These are phyloP conservation scores for Gibbula magus DNA, from an alignment of 2,888 invertebrate species.

Conservation along the genomic window DNA sequence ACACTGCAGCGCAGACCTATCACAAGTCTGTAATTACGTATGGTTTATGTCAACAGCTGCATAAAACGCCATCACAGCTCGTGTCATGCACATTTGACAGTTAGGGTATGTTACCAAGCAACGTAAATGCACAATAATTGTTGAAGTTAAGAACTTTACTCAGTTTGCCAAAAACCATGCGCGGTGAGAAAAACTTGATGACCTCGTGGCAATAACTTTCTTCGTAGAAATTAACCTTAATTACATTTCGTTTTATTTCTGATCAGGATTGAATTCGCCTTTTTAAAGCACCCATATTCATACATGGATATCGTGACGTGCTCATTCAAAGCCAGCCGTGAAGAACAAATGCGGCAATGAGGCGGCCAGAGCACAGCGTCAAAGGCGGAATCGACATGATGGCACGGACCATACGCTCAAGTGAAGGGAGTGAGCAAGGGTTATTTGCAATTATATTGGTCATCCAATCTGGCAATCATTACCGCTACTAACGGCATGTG, in stretches of 20 bases:
- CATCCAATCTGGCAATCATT: conserved; percentile 39
- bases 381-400: background rate
- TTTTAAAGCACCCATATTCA: conserved; percentile 10
- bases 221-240: too few species aligned
- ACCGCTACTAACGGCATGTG: conserved; percentile 30
- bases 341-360: background rate
- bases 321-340: background rate
- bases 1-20: too few species aligned
- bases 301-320: background rate
- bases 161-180: too few species aligned
- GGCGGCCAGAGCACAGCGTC: background rate
- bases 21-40: too few species aligned
- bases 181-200: too few species aligned
- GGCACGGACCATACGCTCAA: conserved; percentile 4
- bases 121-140: too few species aligned
- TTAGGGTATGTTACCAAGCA: too few species aligned
- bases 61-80: too few species aligned
- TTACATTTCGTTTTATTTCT: background rate
- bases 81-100: too few species aligned
- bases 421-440: conserved; percentile 10
- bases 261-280: background rate
- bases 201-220: too few species aligned
- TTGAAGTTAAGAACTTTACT: too few species aligned
- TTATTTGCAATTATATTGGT: conserved; percentile 53
- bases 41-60: too few species aligned